Conservation (phyloP, 2,113 vertebrate genomes). For the Myrmophylax atrothorax region DNA sequence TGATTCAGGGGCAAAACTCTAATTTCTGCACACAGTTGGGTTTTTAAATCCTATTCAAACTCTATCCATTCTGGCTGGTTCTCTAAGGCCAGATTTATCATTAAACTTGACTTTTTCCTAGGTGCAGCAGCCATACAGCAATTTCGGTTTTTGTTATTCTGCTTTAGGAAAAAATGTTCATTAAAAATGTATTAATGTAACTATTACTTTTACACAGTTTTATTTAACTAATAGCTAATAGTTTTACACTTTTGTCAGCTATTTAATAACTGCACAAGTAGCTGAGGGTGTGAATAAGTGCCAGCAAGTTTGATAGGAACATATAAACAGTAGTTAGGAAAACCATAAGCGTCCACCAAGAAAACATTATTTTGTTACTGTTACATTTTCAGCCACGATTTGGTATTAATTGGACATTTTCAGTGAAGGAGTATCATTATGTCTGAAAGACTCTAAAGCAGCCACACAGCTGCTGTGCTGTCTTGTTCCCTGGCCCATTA, state of each 20-base stretch:
- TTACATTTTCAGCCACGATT: conserved; percentile 55
- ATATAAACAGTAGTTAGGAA: conserved; percentile 75
- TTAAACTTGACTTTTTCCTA: conserved; percentile 91
- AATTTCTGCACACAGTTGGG: conserved; percentile 99
- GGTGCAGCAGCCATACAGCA: conserved; percentile 76
- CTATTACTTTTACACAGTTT: conserved; percentile 74
- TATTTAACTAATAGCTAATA: conserved; percentile 74
- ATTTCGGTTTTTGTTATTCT: conserved; percentile 77
- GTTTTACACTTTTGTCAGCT: conserved; percentile 74
- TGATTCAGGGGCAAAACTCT: conserved; percentile 99
- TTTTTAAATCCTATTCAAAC: conserved; percentile 98
- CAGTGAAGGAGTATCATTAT: conserved; percentile 50
- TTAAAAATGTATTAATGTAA: conserved; percentile 83
- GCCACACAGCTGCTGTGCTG: neutral
- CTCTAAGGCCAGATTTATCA: conserved; percentile 91
- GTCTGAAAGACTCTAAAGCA: conserved; percentile 41
- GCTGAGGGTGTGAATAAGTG: conserved; percentile 70
- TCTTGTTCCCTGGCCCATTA: neutral
- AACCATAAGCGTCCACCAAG: conserved; percentile 67
- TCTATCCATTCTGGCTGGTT: conserved; percentile 88
- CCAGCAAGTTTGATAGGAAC: conserved; percentile 71
- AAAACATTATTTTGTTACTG: conserved; percentile 74
- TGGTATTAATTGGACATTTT: conserved; percentile 58
- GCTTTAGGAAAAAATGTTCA: conserved; percentile 71
- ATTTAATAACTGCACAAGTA: conserved; percentile 73